Conservation (phyloP, 2,888 invertebrate genomes). For the Caenorhabditis uteleia region DNA sequence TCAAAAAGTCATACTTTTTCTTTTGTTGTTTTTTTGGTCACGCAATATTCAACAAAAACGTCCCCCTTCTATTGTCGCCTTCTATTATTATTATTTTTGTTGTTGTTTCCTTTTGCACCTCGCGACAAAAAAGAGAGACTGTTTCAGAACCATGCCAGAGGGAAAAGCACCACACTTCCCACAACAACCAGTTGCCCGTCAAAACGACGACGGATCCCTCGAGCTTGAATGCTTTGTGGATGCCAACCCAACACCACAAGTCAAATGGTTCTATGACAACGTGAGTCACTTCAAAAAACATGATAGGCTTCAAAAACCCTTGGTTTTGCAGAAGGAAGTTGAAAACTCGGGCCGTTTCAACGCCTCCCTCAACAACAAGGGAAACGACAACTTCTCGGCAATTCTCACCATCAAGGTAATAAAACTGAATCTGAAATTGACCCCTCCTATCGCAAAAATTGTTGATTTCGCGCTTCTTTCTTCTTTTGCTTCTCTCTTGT, state of each 20-base stretch:
- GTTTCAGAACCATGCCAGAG: conserved; percentile 62
- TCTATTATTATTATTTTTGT: too few species aligned
- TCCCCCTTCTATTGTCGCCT: too few species aligned
- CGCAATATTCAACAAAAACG: too few species aligned
- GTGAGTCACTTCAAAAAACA: conserved; percentile 35
- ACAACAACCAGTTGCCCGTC: conserved; percentile 70
- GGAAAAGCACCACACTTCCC: conserved; percentile 70
- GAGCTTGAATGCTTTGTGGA: conserved; percentile 70
- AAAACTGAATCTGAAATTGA: too few species aligned
- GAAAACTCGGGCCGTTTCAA: conserved; percentile 63
- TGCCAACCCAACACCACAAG: conserved; percentile 68
- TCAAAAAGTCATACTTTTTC: too few species aligned
- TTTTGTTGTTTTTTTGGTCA: too few species aligned
- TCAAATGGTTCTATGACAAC: conserved; percentile 70
- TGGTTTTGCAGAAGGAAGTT: conserved; percentile 61
- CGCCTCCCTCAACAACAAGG: conserved; percentile 64
- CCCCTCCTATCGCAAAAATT: too few species aligned
- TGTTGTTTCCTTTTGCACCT: too few species aligned
- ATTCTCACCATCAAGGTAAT: conserved; percentile 69
- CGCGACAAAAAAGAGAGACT: too few species aligned
- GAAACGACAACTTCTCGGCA: conserved; percentile 68
- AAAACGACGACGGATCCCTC: conserved; percentile 70
- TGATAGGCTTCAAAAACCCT: background rate
- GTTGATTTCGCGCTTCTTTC: too few species aligned
- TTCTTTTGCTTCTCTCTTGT: too few species aligned